Evolutionary conservation across 1,140 invertebrate genomes (phyloP), one percentile per base, ranked within the genome.

Genomic region (Colletes latitarsis): DNA sequence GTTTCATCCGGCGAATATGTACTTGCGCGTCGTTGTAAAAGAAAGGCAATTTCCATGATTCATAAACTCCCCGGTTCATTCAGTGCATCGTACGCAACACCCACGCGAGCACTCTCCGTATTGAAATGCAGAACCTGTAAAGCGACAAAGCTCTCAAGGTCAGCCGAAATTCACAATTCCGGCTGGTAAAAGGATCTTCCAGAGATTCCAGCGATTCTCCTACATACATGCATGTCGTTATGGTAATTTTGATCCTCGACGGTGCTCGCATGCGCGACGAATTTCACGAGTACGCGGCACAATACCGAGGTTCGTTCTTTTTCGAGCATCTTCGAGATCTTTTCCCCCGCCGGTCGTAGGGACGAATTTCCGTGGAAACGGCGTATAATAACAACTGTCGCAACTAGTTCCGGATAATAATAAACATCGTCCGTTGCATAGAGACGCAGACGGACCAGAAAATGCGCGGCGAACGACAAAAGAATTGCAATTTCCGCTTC

Each of bases 161-260:
- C 84, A 86, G 46, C 19, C 73, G 52, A 86, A 86, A 87, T 77
- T 83, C 85, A 73, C 81, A 62, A 83, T 83, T 80, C 64, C 58
- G 63, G 19, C 43, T 19, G 52, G 74, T 64, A 77, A 79, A 79
- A 81, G 86, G 77, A 88, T 86, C 82, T 62, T 52, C 30, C 68
- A 30, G 72, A 30, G 82, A 75, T 84, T 79, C 69, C 78, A 6
- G 5, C 60, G 67, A 60, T 10, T 76, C 84, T 88, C 81, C 53
- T 88, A 82, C 85, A 89, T 89, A 88, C 88, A 88, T 88, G 88
- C 83, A 89, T 88, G 85, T 88, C 88, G 88, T 89, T 89, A 89
- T 89, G 88, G 85, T 89, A 88, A 89, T 87, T 83, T 14, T 53
- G 81, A 77, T 87, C 67, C 70, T 72, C 77, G 68, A 76, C 49